A percentile compares a stretch with the other conserved stretches of the same genome.
Conservation (phyloP, 2,797 vertebrate species). For the Bryconaethiops microstoma region DNA sequence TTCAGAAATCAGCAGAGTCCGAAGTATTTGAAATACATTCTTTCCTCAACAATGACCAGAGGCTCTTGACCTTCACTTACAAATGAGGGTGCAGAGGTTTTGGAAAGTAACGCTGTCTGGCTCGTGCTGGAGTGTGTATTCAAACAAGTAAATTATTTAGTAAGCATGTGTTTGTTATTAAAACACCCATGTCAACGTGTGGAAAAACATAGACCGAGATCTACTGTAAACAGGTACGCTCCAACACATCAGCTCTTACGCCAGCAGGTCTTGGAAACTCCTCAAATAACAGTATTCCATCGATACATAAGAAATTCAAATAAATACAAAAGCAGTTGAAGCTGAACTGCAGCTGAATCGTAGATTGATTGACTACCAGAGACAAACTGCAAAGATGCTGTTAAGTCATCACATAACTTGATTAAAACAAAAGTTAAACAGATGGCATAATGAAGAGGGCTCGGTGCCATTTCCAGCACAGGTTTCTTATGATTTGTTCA, state of each 20-base stretch:
- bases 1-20: not conserved
- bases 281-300: not conserved
- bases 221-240: constrained; percentile 35
- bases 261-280: constrained; percentile 12
- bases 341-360: not conserved
- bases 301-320: not conserved
- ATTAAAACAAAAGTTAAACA: not conserved
- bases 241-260: not conserved
- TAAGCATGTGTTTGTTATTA: constrained; percentile 51
- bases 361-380: not conserved
- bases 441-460: not conserved
- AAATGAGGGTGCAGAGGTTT: constrained; percentile 39
- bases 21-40: not conserved
- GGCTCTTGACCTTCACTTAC: constrained; percentile 2
- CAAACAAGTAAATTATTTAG: constrained; percentile 54
- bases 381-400: not conserved
- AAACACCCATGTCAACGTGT: constrained; percentile 31
- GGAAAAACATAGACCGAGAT: constrained; percentile 8
- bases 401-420: not conserved
- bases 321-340: not conserved
- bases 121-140: constrained; percentile 25
- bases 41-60: not conserved
- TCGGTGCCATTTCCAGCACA: not conserved
- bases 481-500: not conserved
- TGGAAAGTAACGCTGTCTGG: constrained; percentile 22